phyloP scores from a whole-genome alignment of 2,113 vertebrate species.

The Aleadryas rufinucha region DNA sequence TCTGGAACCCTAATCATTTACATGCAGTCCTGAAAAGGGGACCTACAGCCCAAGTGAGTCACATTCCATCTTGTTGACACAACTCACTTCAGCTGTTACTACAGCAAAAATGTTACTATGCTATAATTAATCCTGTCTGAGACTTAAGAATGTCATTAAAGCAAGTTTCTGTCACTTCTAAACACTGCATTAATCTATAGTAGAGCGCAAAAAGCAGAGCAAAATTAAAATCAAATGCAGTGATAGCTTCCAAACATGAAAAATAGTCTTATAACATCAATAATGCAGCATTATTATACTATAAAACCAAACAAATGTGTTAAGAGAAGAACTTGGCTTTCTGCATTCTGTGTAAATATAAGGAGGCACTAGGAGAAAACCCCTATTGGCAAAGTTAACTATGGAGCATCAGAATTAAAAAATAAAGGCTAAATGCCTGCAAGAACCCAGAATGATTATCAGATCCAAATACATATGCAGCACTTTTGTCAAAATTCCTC shows the following conservation, averaged over 20 bases:
- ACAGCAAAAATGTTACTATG: neutral
- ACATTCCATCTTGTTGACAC: slow-evolving; percentile 51
- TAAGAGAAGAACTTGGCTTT: neutral
- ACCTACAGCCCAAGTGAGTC: neutral
- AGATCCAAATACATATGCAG: neutral
- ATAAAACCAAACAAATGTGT: neutral
- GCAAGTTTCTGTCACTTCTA: neutral
- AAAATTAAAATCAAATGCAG: slow-evolving; percentile 19
- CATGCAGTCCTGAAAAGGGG: neutral
- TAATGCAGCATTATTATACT: neutral
- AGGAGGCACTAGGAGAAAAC: neutral
- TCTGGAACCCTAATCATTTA: neutral
- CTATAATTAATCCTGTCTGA: slow-evolving; percentile 10
- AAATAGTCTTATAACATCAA: neutral
- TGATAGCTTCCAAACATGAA: neutral
- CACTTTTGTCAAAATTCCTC: neutral
- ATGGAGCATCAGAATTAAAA: neutral
- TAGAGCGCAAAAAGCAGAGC: neutral
- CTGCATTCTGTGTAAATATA: neutral
- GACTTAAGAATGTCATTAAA: neutral
- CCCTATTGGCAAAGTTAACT: neutral
- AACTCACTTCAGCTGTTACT: slow-evolving; percentile 46
- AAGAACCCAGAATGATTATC: neutral
- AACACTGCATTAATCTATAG: neutral
- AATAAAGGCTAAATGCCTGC: neutral